Evolutionary conservation across 2,797 vertebrate genomes (phyloP).

Genomic region (Picus viridis): DNA sequence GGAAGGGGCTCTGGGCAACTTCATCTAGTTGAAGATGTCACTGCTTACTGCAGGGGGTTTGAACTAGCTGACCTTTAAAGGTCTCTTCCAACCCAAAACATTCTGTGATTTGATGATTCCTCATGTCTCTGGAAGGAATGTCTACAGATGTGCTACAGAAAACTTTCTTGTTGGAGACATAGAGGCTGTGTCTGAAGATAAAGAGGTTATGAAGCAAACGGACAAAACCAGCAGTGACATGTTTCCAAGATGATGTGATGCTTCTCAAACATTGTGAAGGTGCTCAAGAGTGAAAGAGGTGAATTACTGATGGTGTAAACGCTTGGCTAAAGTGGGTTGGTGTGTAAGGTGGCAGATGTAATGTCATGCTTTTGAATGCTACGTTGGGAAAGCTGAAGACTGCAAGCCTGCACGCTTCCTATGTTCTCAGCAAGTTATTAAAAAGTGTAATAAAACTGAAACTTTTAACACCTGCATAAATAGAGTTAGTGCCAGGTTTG

Average conservation of each 20-base stretch:
- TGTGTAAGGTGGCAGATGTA: neutral
- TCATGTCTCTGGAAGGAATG: neutral
- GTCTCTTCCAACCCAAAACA: too few species aligned
- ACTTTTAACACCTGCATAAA: slow-evolving; percentile 46
- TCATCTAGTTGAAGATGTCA: too few species aligned
- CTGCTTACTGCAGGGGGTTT: too few species aligned
- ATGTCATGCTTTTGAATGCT: neutral
- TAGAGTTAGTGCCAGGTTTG: neutral
- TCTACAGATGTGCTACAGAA: neutral
- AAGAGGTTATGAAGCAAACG: neutral
- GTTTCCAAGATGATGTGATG: neutral
- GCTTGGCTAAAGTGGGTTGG: neutral
- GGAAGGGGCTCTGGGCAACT: too few species aligned
- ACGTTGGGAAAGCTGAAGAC: neutral
- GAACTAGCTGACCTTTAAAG: too few species aligned
- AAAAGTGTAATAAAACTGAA: neutral
- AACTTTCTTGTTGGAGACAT: neutral
- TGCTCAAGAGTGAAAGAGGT: neutral
- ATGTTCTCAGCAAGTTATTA: neutral
- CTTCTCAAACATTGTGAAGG: neutral
- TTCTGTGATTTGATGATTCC: neutral
- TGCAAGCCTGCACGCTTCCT: neutral
- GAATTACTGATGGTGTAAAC: neutral
- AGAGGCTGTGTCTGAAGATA: neutral
- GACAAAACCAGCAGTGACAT: rapidly evolving